phyloP scores from a whole-genome alignment of 2,888 invertebrate genomes.

The Acanthosepion lycidas region DNA sequence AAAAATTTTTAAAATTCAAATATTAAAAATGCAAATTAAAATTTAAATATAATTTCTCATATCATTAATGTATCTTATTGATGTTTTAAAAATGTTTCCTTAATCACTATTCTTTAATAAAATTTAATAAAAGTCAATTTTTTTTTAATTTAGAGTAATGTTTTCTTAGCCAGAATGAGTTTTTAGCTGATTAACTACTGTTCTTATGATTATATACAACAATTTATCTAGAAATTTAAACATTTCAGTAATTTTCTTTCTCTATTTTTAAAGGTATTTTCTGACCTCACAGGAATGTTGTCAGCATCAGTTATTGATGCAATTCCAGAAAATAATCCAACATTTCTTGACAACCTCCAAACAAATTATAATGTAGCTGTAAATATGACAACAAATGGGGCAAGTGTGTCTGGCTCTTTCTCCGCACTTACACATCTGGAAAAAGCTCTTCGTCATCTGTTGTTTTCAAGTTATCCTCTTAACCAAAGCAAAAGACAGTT shows the following conservation, averaged over 20 bases:
- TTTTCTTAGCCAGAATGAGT: too few species aligned
- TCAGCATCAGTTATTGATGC: conserved; percentile 36
- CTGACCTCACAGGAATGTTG: conserved; percentile 42
- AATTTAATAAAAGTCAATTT: neutral
- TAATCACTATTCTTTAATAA: neutral
- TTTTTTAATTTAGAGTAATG: too few species aligned
- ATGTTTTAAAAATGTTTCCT: neutral
- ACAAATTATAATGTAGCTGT: conserved; percentile 40
- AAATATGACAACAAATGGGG: conserved; percentile 42
- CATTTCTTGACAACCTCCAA: conserved; percentile 36
- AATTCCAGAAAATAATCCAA: conserved; percentile 34
- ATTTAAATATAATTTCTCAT: too few species aligned
- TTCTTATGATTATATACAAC: neutral
- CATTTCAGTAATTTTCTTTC: neutral
- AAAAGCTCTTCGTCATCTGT: conserved; percentile 34
- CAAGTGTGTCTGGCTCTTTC: conserved; percentile 43
- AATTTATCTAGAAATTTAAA: neutral
- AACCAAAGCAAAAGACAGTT: neutral
- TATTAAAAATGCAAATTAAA: too few species aligned
- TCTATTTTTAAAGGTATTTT: conserved; percentile 41
- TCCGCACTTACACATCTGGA: conserved; percentile 24
- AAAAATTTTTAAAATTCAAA: too few species aligned
- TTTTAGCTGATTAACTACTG: neutral
- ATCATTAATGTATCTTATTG: neutral
- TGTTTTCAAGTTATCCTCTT: neutral